These are phyloP conservation scores for Piezodorus guildinii DNA, from an alignment of 1,140 invertebrate genomes.

Conservation along the genomic window DNA sequence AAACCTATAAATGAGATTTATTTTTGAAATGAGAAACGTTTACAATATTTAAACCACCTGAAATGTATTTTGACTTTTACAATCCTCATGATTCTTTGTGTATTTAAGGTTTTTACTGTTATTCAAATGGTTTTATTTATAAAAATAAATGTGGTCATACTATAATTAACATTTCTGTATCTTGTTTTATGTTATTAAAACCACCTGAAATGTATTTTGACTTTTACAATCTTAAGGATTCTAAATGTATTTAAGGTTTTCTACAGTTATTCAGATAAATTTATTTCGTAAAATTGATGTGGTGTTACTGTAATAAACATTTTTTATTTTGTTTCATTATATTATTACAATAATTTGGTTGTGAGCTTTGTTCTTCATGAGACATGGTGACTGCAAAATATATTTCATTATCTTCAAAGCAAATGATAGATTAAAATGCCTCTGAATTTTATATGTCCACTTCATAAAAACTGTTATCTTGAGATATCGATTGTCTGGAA, in stretches of 20 bases:
- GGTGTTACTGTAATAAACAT: not conserved
- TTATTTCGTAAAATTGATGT: not conserved
- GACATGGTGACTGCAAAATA: too few species aligned
- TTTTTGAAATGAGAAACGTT: not conserved
- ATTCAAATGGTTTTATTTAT: not conserved
- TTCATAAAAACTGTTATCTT: too few species aligned
- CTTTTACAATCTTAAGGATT: not conserved
- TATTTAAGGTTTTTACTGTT: not conserved
- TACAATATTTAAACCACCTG: not conserved
- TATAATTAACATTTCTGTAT: not conserved
- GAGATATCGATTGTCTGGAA: slow-evolving; percentile 15
- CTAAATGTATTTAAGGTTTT: not conserved
- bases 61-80: not conserved
- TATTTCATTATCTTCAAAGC: too few species aligned
- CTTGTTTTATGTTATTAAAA: not conserved
- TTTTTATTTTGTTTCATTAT: not conserved
- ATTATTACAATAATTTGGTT: not conserved
- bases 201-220: not conserved
- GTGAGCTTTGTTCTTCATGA: too few species aligned
- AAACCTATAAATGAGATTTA: not conserved
- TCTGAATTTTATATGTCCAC: too few species aligned
- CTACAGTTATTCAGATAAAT: not conserved
- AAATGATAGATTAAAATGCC: too few species aligned
- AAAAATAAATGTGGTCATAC: not conserved
- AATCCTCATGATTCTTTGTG: not conserved